Evolutionary conservation across 2,888 invertebrate genomes (phyloP), one percentile per base, ranked within the genome.

Genomic region (Caenorhabditis imperialis): DNA sequence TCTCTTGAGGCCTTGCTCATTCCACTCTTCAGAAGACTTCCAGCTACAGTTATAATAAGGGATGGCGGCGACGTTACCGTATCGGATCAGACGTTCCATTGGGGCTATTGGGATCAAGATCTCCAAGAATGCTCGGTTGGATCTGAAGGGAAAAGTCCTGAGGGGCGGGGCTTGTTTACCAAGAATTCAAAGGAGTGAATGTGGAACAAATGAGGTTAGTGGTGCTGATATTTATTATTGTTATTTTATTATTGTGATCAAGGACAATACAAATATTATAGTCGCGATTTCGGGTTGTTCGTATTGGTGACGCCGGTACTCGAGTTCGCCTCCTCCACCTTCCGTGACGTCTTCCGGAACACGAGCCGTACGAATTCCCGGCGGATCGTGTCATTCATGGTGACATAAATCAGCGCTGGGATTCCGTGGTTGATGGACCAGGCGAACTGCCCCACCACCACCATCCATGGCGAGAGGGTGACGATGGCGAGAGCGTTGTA

Each of bases 401-500:
- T 67, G 51, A 67, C 51, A 38, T 67, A 67, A n/a, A 67, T 67
- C 12, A 67, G 30, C n/a, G 67, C 67, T 33, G 67, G 67, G 18
- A 50, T 45, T 10, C 58, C 67, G 12, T 67, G 58, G 22, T 67
- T 67, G 12, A 58, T 58, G 8, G 67, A 51, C 67, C 67, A 67
- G 51, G 51, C 50, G 3, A 58, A 14, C 12, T 67, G 67, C 5
- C 58, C 51, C 20, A 67, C 42, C 7, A 58, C 42, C 20, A 58
- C 44, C 44, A 67, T 58, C 67, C 58, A 57, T 12, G 57, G 58
- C 25, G 51, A 50, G 10, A 51, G 58, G 12, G 51, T 51, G 16
- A 67, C 51, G 22, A 67, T 42, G n/a, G 67, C 35, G 1, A 67
- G 40, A 5, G 67, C 51, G 23, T 67, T 67, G 67, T 67, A 67